phyloP scores from a whole-genome alignment of 2,797 vertebrate species.

The Sebastes itinus region DNA sequence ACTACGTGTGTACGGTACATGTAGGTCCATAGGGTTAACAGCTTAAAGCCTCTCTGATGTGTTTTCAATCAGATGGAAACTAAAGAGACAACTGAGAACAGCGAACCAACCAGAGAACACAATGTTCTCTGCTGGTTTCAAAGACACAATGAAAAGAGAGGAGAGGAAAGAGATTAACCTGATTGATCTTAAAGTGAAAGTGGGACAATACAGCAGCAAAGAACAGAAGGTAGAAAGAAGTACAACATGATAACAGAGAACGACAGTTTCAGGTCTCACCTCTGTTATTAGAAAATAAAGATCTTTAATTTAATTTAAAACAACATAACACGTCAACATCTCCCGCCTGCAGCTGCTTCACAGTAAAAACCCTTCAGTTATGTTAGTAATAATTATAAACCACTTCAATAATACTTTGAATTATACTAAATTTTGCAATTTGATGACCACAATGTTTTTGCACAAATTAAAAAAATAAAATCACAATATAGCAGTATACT shows the following conservation, averaged over 20 bases:
- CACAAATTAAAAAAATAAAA: background rate
- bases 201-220: background rate
- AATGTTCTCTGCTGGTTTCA: conserved; percentile 13
- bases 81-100: conserved; percentile 35
- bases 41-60: conserved; percentile 40
- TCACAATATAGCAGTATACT: background rate
- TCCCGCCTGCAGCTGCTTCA: background rate
- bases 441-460: background rate
- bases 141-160: background rate
- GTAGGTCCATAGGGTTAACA: conserved; percentile 27
- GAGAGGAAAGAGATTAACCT: background rate
- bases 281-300: background rate
- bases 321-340: background rate
- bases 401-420: background rate
- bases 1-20: background rate
- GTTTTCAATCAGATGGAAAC: conserved; percentile 48
- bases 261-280: background rate
- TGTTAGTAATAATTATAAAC: too few relatives aligned
- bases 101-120: conserved; percentile 16
- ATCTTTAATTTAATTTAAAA: background rate
- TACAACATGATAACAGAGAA: background rate
- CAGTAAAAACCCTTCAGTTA: background rate
- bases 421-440: background rate
- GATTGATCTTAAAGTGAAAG: background rate
- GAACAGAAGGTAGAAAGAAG: background rate